These are phyloP conservation scores for Nothocercus nigrocapillus DNA, from an alignment of 2,113 vertebrate genomes.

Conservation along the genomic window DNA sequence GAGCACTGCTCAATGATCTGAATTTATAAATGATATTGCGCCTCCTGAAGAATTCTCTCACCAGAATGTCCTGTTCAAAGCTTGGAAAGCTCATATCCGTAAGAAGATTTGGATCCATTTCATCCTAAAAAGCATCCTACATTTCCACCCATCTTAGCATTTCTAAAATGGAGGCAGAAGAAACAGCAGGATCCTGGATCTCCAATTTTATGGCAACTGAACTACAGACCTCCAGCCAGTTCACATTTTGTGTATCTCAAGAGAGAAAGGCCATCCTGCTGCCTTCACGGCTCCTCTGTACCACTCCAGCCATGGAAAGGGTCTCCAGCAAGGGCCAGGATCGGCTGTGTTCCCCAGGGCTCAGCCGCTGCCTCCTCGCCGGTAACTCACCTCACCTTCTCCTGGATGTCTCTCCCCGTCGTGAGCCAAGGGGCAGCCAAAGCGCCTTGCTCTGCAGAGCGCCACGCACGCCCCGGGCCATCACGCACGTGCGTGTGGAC, in stretches of 20 bases:
- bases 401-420: background rate
- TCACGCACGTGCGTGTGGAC: background rate
- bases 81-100: background rate
- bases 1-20: fast-evolving
- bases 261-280: background rate
- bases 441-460: background rate
- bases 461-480: background rate
- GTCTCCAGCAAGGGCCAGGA: background rate
- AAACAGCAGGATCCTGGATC: background rate
- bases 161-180: background rate
- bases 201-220: background rate
- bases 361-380: background rate
- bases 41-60: background rate
- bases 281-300: background rate
- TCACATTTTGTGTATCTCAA: background rate
- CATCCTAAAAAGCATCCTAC: background rate
- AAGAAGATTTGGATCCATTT: background rate
- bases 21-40: fast-evolving
- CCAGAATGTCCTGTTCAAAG: background rate
- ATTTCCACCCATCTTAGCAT: background rate
- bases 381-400: background rate
- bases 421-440: background rate
- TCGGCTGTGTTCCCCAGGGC: background rate
- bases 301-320: background rate
- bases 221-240: background rate